phyloP scores from a whole-genome alignment of 2,113 vertebrate species.

The Nanger granti region DNA sequence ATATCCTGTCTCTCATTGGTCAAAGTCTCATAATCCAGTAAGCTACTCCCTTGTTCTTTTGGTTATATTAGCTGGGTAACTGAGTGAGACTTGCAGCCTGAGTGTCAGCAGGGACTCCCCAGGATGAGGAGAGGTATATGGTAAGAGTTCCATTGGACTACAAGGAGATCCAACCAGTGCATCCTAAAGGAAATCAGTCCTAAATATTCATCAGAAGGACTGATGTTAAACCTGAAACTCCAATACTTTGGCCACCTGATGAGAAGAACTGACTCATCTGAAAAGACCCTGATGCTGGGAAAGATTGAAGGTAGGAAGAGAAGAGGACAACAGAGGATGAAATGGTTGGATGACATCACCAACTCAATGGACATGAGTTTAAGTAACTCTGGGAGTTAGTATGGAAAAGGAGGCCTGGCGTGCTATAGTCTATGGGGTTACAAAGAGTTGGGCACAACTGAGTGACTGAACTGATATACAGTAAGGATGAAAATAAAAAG shows the following conservation, averaged over 20 bases:
- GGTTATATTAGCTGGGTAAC: fast-evolving
- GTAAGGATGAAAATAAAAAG: neutral
- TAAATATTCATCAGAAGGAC: neutral
- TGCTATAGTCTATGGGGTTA: neutral
- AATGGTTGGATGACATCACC: neutral
- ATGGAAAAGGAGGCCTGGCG: neutral
- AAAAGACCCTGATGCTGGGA: neutral
- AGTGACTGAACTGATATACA: neutral
- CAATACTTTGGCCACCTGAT: neutral
- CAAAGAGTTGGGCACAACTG: neutral
- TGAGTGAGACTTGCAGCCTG: neutral
- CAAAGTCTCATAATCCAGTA: neutral
- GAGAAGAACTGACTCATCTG: neutral
- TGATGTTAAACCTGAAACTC: neutral
- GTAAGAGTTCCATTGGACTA: neutral
- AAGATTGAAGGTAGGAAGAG: neutral
- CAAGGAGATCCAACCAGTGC: neutral
- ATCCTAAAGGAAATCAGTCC: neutral
- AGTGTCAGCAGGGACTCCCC: neutral
- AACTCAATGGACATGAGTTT: neutral
- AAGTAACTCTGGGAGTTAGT: neutral
- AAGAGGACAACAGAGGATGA: neutral
- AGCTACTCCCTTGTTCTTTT: neutral
- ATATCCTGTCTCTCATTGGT: neutral
- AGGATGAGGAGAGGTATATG: neutral